Base-by-base conservation (phyloP, 2,888 invertebrate species). In the Drosophila barbarae region DNA sequence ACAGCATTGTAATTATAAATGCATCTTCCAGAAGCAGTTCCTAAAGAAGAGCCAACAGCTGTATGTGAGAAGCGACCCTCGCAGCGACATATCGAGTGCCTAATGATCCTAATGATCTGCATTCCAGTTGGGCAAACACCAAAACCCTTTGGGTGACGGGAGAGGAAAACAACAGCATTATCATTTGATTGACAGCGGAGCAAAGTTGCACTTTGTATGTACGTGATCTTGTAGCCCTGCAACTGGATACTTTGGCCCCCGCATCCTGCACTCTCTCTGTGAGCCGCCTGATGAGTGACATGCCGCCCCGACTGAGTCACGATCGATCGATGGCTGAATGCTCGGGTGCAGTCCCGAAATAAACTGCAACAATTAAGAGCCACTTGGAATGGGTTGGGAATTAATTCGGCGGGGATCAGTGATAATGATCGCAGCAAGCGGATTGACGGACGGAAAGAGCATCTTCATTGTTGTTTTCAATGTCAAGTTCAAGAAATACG, bases 171-270 rank as follows among this genome's bases (percentile, higher is more conserved):
- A 46, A 60, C 34, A 65, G 63, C 26, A 26, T 71, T 54, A 53
- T 51, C 39, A 36, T 42, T 68, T 82, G 79, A 79, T 76, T 79
- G 79, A 79, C 82, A 82, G 79, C 69, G 46, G 51, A 34, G 73
- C 61, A 60, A 59, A 79, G 69, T 72, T 76, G 73, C 77, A 76
- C 74, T 72, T 73, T 80, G 82, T 73, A 74, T 80, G 82, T 73
- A 77, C 82, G 82, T 82, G 82, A 84, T 81, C 69, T 81, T 81
- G 82, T 82, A 76, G 75, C 75, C 65, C 75, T 84, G 84, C 75
- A 84, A 83, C 73, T 80, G 70, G 84, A 83, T 84, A 80, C 84
- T 63, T 64, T 71, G 34, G 61, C 53, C 49, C 57, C 67, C 60
- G 51, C 52, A 35, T 26, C 50, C 46, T 57, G 38, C 51, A 12